These are phyloP conservation scores for Drosophila persimilis DNA, from an alignment of 1,140 invertebrate species.

Conservation along the genomic window DNA sequence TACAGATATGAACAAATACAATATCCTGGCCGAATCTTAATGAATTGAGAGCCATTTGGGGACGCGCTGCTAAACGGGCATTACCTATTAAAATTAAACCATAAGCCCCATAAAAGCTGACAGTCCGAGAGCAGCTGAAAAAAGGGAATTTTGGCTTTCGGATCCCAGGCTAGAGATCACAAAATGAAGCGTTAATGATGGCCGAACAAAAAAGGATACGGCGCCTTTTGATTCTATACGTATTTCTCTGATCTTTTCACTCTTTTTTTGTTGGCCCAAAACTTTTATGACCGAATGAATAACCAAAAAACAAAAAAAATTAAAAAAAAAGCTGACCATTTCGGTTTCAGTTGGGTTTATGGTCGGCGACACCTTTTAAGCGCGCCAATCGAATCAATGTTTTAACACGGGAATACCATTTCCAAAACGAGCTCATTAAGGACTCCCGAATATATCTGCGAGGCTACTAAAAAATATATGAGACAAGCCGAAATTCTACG, in stretches of 20 bases:
- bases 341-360: slow-evolving; percentile 22
- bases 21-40: slow-evolving; percentile 61
- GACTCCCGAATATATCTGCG: slow-evolving; percentile 55
- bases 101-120: slow-evolving; percentile 68
- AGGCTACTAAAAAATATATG: slow-evolving; percentile 37
- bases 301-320: slow-evolving; percentile 26
- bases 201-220: slow-evolving; percentile 59
- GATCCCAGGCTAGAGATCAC: too few species aligned
- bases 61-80: slow-evolving; percentile 53
- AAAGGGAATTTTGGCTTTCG: slow-evolving; percentile 17
- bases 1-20: slow-evolving; percentile 9
- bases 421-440: slow-evolving; percentile 76
- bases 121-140: slow-evolving; percentile 70
- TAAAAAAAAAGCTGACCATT: slow-evolving; percentile 1
- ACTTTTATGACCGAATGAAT: slow-evolving; percentile 61
- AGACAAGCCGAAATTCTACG: slow-evolving; percentile 64
- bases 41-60: slow-evolving; percentile 69
- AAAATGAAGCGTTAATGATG: slow-evolving; percentile 50
- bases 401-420: slow-evolving; percentile 81
- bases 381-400: slow-evolving; percentile 80
- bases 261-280: slow-evolving; percentile 43
- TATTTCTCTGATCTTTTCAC: slow-evolving; percentile 9
- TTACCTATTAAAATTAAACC: slow-evolving; percentile 64
- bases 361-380: slow-evolving; percentile 77
- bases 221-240: slow-evolving; percentile 60